Evolutionary conservation across 2,113 vertebrate genomes (phyloP).

Genomic region (Lamprotornis superbus): DNA sequence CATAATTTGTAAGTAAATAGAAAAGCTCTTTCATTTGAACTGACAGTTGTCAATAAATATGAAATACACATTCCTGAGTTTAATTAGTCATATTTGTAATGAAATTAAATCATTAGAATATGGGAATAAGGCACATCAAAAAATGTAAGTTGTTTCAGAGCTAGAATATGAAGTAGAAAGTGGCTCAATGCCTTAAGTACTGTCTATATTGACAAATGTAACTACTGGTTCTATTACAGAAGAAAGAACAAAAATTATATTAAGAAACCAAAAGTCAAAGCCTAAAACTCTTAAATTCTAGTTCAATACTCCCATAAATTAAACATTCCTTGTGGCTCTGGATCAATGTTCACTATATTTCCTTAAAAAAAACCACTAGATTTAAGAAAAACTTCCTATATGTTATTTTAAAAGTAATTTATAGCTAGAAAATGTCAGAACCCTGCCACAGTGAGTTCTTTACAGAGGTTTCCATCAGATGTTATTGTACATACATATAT

Average conservation of each 20-base stretch:
- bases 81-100: neutral
- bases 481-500: neutral
- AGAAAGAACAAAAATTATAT: neutral
- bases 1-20: neutral
- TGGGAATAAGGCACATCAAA: neutral
- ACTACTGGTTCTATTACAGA: neutral
- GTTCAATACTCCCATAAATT: neutral
- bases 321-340: neutral
- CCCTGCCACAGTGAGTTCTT: neutral
- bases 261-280: neutral
- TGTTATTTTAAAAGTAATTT: neutral
- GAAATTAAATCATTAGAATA: neutral
- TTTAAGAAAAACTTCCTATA: neutral
- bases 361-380: neutral
- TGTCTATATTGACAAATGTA: neutral
- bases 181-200: neutral
- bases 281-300: neutral
- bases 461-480: neutral
- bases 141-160: neutral
- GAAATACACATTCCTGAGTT: neutral
- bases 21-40: neutral
- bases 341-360: neutral
- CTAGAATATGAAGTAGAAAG: neutral
- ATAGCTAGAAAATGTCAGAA: neutral
- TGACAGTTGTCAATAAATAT: neutral